Evolutionary conservation across 2,113 vertebrate genomes (phyloP), one percentile per base, ranked within the genome.

Genomic region (Romanogobio albipinnatus): DNA sequence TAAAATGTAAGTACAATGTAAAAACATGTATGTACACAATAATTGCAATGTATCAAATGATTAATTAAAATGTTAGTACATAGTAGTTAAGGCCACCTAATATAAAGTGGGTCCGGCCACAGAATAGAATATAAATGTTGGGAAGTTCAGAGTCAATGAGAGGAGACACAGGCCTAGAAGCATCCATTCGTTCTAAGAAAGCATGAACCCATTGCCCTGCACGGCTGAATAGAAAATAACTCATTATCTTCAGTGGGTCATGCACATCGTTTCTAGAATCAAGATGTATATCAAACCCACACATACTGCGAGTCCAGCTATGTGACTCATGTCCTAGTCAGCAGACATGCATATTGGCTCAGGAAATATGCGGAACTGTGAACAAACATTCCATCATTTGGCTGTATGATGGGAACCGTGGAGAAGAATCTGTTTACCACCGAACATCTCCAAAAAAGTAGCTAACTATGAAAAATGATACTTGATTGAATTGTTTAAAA

Each of bases 231-330:
- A 70, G 66, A 64, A 58, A 9, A 82, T 43, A 71, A 36, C 45
- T 56, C 81, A 71, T 82, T 71, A 82, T 82, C 81, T 73, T 36
- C 49, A 71, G 66, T 71, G 81, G 81, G 45, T 43, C 80, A 71
- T 82, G 33, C 81, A 71, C 49, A 58, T 82, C 47, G 9, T 82
- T 82, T 53, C 11, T 73, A 82, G 47, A 82, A 82, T 82, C 81
- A 58, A 82, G 86, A 85, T 83, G 73, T 85, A 68, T 77, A 82
- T 87, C 86, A 53, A 17, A 58, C 53, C n/a, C 81, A 82, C 81
- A 82, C 62, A 36, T 70, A 36, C 66, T 82, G 81, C 19, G 2
- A 56, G 49, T 82, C 45, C 49, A 82, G 66, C 29, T 71, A 82
- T 58, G 80, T 71, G 66, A 81, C 78, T 81, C 15, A 8, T 71